Conservation (phyloP, 1,140 invertebrate genomes). For the Ceratoteleas bidentatus region DNA sequence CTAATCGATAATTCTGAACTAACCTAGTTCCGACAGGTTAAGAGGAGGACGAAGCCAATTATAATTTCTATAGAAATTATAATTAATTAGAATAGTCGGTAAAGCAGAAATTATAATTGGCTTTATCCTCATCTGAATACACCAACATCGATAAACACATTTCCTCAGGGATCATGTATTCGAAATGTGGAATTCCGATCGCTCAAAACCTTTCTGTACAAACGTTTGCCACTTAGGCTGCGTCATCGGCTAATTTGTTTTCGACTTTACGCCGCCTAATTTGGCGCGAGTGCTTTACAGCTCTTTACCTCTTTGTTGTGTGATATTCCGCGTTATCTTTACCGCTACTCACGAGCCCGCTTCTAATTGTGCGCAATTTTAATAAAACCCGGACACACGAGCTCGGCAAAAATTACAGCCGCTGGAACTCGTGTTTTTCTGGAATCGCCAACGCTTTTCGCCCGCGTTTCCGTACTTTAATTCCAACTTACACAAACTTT, state of each 20-base stretch:
- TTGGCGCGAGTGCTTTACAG: slow-evolving; percentile 11
- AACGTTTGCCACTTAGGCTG: slow-evolving; percentile 24
- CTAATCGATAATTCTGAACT: too few species aligned
- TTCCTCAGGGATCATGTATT: too few species aligned
- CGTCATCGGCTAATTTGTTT: slow-evolving; percentile 39
- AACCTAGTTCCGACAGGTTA: too few species aligned
- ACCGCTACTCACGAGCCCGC: not conserved
- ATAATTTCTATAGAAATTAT: too few species aligned
- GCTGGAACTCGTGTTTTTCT: too few species aligned
- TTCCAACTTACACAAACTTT: slow-evolving; percentile 14
- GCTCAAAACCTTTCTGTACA: not conserved
- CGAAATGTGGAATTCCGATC: too few species aligned
- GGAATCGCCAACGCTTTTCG: too few species aligned
- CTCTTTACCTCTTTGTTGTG: slow-evolving; percentile 26
- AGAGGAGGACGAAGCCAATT: too few species aligned
- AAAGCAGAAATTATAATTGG: too few species aligned
- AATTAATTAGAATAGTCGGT: too few species aligned
- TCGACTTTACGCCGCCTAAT: slow-evolving; percentile 17
- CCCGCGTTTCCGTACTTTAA: not conserved
- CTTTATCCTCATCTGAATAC: too few species aligned
- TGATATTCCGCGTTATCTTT: slow-evolving; percentile 12
- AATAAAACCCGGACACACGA: not conserved
- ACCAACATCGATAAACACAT: too few species aligned
- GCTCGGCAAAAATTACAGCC: not conserved
- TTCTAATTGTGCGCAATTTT: slow-evolving; percentile 4